Conservation (phyloP, 2,113 vertebrate species). For the Numida meleagris region DNA sequence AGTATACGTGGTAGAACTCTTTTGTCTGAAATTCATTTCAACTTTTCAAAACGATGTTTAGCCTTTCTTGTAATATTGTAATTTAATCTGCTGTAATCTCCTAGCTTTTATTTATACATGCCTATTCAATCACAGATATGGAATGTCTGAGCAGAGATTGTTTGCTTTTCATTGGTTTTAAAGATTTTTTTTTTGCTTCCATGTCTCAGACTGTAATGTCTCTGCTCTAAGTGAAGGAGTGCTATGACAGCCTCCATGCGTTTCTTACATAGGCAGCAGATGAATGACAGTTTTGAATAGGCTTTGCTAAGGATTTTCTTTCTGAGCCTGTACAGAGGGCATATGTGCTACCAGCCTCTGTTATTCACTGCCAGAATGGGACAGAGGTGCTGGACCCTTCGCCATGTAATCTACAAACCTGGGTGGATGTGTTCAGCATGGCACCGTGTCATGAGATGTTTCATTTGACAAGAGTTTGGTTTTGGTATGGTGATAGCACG, state of each 20-base stretch:
- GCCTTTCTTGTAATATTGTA: slow-evolving; percentile 31
- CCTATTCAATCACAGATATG: slow-evolving; percentile 28
- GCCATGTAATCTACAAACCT: background rate
- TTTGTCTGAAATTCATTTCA: background rate
- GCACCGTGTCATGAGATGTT: slow-evolving; percentile 22
- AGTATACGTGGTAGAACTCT: background rate
- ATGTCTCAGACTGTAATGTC: background rate
- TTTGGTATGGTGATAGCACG: rapidly evolving
- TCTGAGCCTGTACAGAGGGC: rapidly evolving
- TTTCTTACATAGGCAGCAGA: background rate
- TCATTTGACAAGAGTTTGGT: slow-evolving; percentile 9
- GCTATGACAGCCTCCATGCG: background rate
- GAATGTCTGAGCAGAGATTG: background rate
- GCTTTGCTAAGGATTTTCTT: background rate
- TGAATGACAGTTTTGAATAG: background rate
- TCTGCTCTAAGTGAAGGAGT: background rate
- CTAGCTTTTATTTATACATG: background rate
- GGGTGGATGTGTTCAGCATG: background rate
- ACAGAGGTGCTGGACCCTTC: background rate
- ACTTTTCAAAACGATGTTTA: slow-evolving; percentile 11
- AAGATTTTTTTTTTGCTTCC: background rate
- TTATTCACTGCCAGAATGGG: background rate
- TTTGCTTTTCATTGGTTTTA: background rate
- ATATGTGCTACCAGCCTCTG: background rate
- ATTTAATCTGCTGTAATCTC: slow-evolving; percentile 62